These are phyloP conservation scores for Cylas formicarius DNA, from an alignment of 1,140 invertebrate species.

Conservation along the genomic window DNA sequence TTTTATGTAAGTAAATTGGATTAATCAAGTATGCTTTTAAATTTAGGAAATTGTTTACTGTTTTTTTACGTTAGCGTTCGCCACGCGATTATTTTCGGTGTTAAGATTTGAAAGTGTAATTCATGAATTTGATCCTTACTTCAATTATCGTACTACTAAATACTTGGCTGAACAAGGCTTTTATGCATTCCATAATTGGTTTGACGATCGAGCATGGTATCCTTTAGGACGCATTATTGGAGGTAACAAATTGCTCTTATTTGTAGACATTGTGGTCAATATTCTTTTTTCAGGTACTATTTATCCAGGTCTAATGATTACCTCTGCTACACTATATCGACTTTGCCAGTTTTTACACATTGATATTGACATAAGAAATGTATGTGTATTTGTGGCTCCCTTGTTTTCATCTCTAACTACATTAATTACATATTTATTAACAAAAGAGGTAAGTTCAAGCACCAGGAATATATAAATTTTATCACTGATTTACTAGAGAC, in stretches of 20 bases:
- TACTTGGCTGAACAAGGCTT: slow-evolving; percentile 94
- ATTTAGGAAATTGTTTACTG: slow-evolving; percentile 9
- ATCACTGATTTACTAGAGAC: too few relatives aligned
- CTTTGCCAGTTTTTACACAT: slow-evolving; percentile 85
- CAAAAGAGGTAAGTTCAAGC: slow-evolving; percentile 84
- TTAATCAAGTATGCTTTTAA: slow-evolving; percentile 9
- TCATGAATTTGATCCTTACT: slow-evolving; percentile 98
- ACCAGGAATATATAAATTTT: too few relatives aligned
- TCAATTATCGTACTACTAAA: slow-evolving; percentile 95
- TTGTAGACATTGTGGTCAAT: too few relatives aligned
- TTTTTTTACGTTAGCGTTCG: slow-evolving; percentile 79
- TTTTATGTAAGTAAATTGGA: slow-evolving; percentile 74
- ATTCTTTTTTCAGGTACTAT: slow-evolving; percentile 82
- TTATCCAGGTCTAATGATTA: slow-evolving; percentile 96
- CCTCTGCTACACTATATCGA: slow-evolving; percentile 87
- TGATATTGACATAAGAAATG: slow-evolving; percentile 93
- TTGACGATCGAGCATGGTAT: slow-evolving; percentile 98
- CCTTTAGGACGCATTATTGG: slow-evolving; percentile 94
- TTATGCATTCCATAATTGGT: slow-evolving; percentile 98
- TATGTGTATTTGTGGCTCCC: slow-evolving; percentile 96
- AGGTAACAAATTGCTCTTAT: too few relatives aligned
- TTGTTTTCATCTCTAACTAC: slow-evolving; percentile 95
- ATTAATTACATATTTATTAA: slow-evolving; percentile 90
- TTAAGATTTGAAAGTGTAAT: slow-evolving; percentile 95
- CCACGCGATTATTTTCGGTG: slow-evolving; percentile 92